A percentile compares a stretch with the other conserved stretches of the same genome.
Evolutionary conservation across 2,113 vertebrate genomes (phyloP).

Genomic region (Talpa occidentalis): DNA sequence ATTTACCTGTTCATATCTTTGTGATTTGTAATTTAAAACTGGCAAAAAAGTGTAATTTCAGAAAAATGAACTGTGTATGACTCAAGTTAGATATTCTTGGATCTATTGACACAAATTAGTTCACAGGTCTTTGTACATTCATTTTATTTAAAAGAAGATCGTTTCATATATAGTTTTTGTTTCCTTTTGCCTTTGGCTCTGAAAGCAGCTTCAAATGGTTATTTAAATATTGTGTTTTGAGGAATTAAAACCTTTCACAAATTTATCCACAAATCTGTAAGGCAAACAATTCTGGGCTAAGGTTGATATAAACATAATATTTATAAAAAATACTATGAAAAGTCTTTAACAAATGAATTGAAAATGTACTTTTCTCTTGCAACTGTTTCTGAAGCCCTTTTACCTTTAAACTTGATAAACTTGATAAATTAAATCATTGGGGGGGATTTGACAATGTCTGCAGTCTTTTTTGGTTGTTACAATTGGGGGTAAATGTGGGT

Average conservation of each 20-base stretch:
- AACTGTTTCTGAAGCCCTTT: not conserved
- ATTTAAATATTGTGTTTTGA: constrained; percentile 47
- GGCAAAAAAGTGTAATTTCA: not conserved
- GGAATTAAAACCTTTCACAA: constrained; percentile 17
- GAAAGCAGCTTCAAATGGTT: constrained; percentile 16
- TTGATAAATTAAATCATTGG: not conserved
- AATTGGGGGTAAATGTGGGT: not conserved
- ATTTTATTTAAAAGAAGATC: constrained; percentile 38
- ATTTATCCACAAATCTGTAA: not conserved
- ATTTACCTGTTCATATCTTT: constrained; percentile 8
- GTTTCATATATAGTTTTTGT: not conserved
- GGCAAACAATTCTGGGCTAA: not conserved
- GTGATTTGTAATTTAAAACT: constrained; percentile 2
- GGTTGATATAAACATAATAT: not conserved
- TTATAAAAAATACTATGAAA: constrained; percentile 24
- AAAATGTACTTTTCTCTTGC: not conserved
- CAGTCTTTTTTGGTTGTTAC: not conserved
- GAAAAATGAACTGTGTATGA: constrained; percentile 2
- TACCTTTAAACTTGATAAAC: not conserved
- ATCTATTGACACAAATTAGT: constrained; percentile 9
- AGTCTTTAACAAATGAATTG: not conserved
- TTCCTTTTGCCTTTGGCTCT: constrained; percentile 27
- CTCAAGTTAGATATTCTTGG: constrained; percentile 42
- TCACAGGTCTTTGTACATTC: not conserved
- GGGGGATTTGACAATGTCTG: not conserved